Percentiles rank a stretch among this genome's conserved stretches.
These are phyloP conservation scores for Rhopalosiphum maidis DNA, from an alignment of 1,140 invertebrate genomes.

Conservation along the genomic window DNA sequence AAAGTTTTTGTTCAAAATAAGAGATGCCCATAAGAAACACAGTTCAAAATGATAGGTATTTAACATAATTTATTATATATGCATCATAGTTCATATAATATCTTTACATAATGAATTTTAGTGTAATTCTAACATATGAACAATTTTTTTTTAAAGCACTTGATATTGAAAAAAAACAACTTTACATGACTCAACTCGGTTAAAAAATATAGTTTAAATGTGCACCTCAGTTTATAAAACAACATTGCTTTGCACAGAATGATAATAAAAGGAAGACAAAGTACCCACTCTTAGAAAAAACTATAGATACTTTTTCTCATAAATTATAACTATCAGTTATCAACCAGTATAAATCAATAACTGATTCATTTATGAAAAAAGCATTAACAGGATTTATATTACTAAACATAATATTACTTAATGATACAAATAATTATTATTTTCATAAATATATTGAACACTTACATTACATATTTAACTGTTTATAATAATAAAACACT, in stretches of 20 bases:
- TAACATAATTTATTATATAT: too few relatives aligned
- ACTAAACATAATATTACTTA: too few relatives aligned
- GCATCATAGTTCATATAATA: too few relatives aligned
- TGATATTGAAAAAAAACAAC: neutral
- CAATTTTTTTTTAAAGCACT: neutral
- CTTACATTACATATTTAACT: constrained; percentile 18
- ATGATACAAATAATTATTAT: too few relatives aligned
- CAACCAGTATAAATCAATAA: too few relatives aligned
- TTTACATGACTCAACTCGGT: neutral
- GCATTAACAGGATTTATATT: too few relatives aligned
- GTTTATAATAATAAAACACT: constrained; percentile 30
- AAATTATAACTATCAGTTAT: neutral
- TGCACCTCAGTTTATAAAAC: neutral
- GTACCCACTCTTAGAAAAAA: neutral
- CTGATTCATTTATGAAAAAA: too few relatives aligned
- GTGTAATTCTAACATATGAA: neutral
- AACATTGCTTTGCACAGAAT: neutral
- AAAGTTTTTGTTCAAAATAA: too few relatives aligned
- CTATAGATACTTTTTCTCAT: neutral
- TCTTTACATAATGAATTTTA: neutral
- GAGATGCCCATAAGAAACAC: too few relatives aligned
- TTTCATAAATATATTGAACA: neutral
- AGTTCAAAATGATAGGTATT: too few relatives aligned
- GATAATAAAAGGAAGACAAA: neutral
- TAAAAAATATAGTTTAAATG: neutral